These are phyloP conservation scores for Pseudorectes ferrugineus DNA, from an alignment of 2,113 vertebrate species.

Conservation along the genomic window DNA sequence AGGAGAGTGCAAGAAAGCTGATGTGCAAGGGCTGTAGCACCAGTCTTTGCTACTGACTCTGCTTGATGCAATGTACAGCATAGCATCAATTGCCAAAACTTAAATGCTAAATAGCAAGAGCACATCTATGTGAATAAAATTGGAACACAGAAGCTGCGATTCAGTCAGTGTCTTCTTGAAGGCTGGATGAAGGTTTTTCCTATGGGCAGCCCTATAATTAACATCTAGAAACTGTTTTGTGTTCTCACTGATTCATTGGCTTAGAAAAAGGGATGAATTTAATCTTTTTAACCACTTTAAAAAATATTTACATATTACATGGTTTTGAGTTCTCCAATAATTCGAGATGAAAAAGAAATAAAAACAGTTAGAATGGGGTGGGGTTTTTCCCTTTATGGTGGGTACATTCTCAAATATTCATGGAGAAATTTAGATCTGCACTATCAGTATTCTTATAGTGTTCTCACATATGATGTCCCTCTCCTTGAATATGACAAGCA, in stretches of 20 bases:
- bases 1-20: not conserved
- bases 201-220: not conserved
- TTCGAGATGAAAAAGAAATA: not conserved
- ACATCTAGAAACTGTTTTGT: not conserved
- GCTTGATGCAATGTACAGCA: not conserved
- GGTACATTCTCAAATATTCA: not conserved
- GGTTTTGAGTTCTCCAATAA: not conserved
- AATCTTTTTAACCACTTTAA: not conserved
- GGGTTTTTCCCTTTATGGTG: not conserved
- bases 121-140: not conserved
- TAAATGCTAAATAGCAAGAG: not conserved
- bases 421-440: not conserved
- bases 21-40: not conserved
- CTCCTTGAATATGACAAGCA: not conserved
- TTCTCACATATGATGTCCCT: not conserved
- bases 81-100: not conserved
- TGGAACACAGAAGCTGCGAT: not conserved
- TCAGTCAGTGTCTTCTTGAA: not conserved
- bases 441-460: not conserved
- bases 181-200: not conserved
- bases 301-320: not conserved
- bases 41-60: not conserved
- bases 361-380: not conserved
- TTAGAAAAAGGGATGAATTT: not conserved
- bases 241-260: not conserved